These are phyloP conservation scores for Drosophila quinaria DNA, from an alignment of 2,888 invertebrate species.

Conservation along the genomic window DNA sequence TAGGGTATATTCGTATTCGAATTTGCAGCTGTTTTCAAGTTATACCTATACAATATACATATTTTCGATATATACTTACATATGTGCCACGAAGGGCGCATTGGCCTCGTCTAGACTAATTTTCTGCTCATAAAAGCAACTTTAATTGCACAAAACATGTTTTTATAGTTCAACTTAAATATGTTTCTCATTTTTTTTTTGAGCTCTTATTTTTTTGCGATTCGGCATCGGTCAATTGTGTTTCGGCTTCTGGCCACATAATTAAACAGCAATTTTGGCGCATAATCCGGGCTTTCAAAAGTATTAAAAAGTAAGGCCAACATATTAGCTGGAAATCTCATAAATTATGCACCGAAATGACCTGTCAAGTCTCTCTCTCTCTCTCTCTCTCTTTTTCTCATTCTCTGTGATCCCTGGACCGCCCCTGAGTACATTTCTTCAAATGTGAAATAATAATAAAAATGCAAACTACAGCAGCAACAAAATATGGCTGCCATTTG, in stretches of 20 bases:
- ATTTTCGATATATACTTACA: neutral
- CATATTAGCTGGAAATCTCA: slow-evolving; percentile 81
- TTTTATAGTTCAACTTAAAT: slow-evolving; percentile 66
- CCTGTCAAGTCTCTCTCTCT: slow-evolving; percentile 65
- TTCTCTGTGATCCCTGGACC: slow-evolving; percentile 31
- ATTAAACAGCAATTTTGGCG: slow-evolving; percentile 62
- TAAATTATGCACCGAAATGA: slow-evolving; percentile 79
- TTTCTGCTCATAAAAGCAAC: slow-evolving; percentile 65
- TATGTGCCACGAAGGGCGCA: slow-evolving; percentile 15
- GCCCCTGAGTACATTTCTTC: slow-evolving; percentile 50
- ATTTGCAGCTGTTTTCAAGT: slow-evolving; percentile 29
- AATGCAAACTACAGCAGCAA: slow-evolving; percentile 54
- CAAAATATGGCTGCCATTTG: slow-evolving; percentile 66
- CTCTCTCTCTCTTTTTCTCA: neutral
- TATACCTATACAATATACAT: slow-evolving; percentile 9
- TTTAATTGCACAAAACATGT: slow-evolving; percentile 64
- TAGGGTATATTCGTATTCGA: neutral
- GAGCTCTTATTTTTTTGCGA: neutral
- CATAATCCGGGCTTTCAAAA: slow-evolving; percentile 60
- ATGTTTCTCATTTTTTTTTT: slow-evolving; percentile 27
- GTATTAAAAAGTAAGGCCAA: slow-evolving; percentile 73
- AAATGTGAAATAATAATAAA: slow-evolving; percentile 54
- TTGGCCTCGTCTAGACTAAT: slow-evolving; percentile 61
- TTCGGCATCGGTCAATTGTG: slow-evolving; percentile 30
- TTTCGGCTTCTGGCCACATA: slow-evolving; percentile 59